Conservation (phyloP, 2,797 vertebrate species). For the Cirrhinus molitorella region DNA sequence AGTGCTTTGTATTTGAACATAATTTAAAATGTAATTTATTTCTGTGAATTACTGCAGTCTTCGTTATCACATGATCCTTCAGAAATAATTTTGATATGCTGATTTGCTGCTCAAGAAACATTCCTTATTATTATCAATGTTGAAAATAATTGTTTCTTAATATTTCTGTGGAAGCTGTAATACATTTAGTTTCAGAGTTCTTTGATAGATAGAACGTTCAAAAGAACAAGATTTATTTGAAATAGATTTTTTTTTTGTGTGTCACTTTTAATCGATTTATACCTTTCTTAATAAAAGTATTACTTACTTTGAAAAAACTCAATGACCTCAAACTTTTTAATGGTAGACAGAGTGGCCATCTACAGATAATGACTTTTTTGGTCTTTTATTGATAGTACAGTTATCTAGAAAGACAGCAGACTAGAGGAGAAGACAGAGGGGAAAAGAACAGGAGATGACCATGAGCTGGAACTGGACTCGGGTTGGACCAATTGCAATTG, state of each 20-base stretch:
- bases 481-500: background rate
- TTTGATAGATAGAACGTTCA: background rate
- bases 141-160: no score
- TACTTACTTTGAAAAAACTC: background rate
- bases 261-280: background rate
- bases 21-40: no score
- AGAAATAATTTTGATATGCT: no score
- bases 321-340: background rate
- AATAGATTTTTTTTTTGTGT: background rate
- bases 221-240: background rate
- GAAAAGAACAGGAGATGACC: background rate
- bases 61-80: no score
- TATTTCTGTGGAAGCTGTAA: no score
- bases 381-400: background rate
- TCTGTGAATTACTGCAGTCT: no score
- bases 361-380: background rate
- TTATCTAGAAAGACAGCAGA: conserved; percentile 4
- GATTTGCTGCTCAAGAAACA: no score
- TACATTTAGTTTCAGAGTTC: no score
- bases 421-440: background rate
- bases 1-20: no score
- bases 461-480: background rate
- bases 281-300: background rate
- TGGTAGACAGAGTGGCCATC: background rate
- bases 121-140: no score